phyloP scores from a whole-genome alignment of 2,797 vertebrate species.

The Poeciliopsis infans region DNA sequence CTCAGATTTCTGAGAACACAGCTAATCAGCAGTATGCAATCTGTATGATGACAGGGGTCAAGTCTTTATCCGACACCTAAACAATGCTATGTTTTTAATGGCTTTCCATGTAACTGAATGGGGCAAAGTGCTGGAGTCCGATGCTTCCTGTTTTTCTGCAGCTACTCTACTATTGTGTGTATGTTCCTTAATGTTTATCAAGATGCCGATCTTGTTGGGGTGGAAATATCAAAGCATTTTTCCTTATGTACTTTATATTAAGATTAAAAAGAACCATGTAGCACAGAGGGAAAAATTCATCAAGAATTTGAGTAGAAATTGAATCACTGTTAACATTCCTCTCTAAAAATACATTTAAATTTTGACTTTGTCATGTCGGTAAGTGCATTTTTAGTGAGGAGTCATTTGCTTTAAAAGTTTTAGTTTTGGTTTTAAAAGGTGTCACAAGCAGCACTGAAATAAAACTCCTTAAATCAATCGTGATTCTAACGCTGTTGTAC shows the following conservation, averaged over 20 bases:
- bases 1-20: conserved; percentile 41
- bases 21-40: conserved; percentile 46
- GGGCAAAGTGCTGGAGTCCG: conserved; percentile 48
- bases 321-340: background rate
- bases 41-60: conserved; percentile 43
- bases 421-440: background rate
- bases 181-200: conserved; percentile 46
- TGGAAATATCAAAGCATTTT: conserved; percentile 17
- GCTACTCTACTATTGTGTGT: conserved; percentile 53
- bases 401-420: background rate
- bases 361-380: background rate
- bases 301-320: background rate
- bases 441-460: background rate
- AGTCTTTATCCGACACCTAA: conserved; percentile 28
- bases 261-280: background rate
- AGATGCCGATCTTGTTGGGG: conserved; percentile 38
- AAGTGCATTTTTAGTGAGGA: background rate
- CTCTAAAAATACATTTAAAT: background rate
- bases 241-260: background rate
- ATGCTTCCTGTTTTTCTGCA: conserved; percentile 71
- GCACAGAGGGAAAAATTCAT: background rate
- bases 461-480: background rate
- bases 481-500: background rate
- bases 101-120: conserved; percentile 48
- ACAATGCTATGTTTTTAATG: conserved; percentile 61